Evolutionary conservation across 2,888 invertebrate species (phyloP).

Genomic region (Caenorhabditis sp.): DNA sequence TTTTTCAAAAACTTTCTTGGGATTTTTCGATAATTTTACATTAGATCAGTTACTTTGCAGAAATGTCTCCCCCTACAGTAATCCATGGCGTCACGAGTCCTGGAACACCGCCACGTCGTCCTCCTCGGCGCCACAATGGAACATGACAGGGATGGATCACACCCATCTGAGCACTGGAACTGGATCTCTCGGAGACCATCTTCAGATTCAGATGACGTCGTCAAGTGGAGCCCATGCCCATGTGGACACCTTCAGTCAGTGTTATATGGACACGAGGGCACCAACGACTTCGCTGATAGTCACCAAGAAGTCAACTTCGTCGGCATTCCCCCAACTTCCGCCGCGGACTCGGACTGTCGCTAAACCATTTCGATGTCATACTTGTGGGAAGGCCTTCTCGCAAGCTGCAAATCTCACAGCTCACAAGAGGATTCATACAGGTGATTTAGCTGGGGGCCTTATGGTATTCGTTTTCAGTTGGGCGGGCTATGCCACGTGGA

Average conservation of each 20-base stretch:
- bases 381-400: slow-evolving; percentile 88
- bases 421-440: slow-evolving; percentile 92
- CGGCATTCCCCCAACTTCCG: neutral
- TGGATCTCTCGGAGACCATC: too few species aligned
- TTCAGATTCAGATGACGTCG: too few species aligned
- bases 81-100: neutral
- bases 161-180: neutral
- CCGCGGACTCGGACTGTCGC: slow-evolving; percentile 20
- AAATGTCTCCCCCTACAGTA: neutral
- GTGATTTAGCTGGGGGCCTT: too few species aligned
- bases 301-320: neutral
- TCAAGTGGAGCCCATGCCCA: too few species aligned
- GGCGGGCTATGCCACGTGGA: too few species aligned
- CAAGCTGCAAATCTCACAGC: slow-evolving; percentile 99
- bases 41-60: neutral
- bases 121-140: neutral
- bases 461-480: too few species aligned
- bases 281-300: neutral
- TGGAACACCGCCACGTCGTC: neutral
- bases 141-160: slow-evolving; percentile 6
- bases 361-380: slow-evolving; percentile 78
- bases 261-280: slow-evolving; percentile 50
- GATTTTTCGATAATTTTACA: neutral
- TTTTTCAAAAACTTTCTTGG: neutral
- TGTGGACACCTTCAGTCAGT: neutral